Evolutionary conservation across 2,113 vertebrate species (phyloP), one percentile per base, ranked within the genome.

Genomic region (Pelecanoides urinatrix): DNA sequence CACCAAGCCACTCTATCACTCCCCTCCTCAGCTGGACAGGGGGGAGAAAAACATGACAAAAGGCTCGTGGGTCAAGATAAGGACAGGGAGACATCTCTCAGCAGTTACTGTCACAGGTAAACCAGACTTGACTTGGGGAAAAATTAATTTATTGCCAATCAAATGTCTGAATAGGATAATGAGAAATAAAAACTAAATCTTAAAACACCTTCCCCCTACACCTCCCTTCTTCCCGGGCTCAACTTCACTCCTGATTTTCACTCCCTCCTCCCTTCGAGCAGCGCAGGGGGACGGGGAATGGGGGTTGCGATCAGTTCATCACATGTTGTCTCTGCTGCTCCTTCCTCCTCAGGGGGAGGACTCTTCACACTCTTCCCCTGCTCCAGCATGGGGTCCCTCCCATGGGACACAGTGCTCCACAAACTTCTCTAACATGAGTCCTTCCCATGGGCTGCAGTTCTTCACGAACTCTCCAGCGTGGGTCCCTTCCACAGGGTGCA

Each of bases 41-140:
- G 20, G 55, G 16, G 32, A 58, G 32, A n/a, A 59, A 59, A n/a
- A 59, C 13, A 23, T 15, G 9, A n/a, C 4, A 6, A 59, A 59
- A 10, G 13, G 21, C 34, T n/a, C 34, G 8, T n/a, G 32, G 34
- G 56, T n/a, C 13, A 8, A n/a, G 34, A 59, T 59, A 59, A n/a
- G 56, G 34, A 59, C 34, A 59, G 21, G 21, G 56, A 23, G 13
- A 22, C 21, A 23, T n/a, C 56, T n/a, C 34, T 59, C 34, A n/a
- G 3, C 34, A 15, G 7, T 59, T 59, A 59, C 34, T 2, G 4
- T n/a, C 56, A 59, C 1, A 1, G 32, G 34, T 21, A n/a, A n/a
- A 59, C n/a, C 56, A n/a, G 34, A 15, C 21, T 59, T 21, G 6
- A n/a, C 32, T 34, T 6, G 5, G 32, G 34, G 32, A n/a, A 59